Conservation (phyloP, 2,888 invertebrate genomes). For the Xylota segnis region DNA sequence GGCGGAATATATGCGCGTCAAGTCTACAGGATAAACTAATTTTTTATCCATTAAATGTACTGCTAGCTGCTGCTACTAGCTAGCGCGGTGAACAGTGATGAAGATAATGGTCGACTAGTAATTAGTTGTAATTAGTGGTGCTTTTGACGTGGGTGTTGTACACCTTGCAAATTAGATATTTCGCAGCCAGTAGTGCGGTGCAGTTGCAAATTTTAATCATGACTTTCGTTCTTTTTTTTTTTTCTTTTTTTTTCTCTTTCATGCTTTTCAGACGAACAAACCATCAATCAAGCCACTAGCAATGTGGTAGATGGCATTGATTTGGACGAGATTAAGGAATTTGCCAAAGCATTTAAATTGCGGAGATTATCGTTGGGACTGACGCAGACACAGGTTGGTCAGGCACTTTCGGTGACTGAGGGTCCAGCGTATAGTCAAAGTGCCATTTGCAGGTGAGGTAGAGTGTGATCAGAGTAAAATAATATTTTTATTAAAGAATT, state of each 20-base stretch:
- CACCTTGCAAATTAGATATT: constrained; percentile 73
- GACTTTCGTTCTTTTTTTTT: constrained; percentile 55
- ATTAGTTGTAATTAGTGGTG: constrained; percentile 76
- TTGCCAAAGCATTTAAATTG: constrained; percentile 98
- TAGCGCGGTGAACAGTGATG: constrained; percentile 51
- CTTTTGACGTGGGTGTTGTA: constrained; percentile 74
- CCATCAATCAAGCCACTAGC: constrained; percentile 96
- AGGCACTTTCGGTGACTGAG: constrained; percentile 97
- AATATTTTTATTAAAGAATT: constrained; percentile 18
- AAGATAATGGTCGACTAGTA: constrained; percentile 74
- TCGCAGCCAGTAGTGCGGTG: constrained; percentile 10
- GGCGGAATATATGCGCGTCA: constrained; percentile 54
- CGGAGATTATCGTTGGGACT: constrained; percentile 96
- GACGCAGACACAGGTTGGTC: constrained; percentile 99
- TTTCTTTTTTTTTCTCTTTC: constrained; percentile 22
- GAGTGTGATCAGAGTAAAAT: constrained; percentile 63
- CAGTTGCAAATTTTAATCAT: constrained; percentile 57
- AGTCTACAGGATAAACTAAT: constrained; percentile 73
- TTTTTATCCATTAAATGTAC: constrained; percentile 74
- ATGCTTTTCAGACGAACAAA: constrained; percentile 90
- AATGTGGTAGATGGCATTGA: constrained; percentile 98
- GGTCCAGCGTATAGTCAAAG: constrained; percentile 99
- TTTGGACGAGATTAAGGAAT: constrained; percentile 98
- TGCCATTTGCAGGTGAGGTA: constrained; percentile 97
- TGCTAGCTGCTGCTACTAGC: too few relatives aligned